phyloP scores from a whole-genome alignment of 2,113 vertebrate genomes.

The Coryphaenoides rupestris region DNA sequence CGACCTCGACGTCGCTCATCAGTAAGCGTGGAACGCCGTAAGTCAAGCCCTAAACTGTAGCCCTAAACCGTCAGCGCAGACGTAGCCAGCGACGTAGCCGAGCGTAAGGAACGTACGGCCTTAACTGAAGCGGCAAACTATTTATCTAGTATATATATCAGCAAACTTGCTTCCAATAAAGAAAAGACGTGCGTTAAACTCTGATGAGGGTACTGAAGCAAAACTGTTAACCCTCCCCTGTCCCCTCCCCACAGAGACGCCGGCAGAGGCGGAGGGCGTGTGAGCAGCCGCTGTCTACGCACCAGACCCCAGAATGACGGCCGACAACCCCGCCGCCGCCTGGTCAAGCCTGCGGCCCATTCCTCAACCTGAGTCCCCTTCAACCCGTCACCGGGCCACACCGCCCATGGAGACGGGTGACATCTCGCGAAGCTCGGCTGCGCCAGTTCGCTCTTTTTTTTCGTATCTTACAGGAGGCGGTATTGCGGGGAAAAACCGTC shows the following conservation, averaged over 20 bases:
- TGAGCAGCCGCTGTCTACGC: conserved; percentile 95
- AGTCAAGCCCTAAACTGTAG: too few relatives aligned
- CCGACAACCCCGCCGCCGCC: conserved; percentile 88
- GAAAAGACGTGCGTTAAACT: too few relatives aligned
- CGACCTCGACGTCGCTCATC: conserved; percentile 92
- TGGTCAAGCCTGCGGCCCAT: conserved; percentile 89
- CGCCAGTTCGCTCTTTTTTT: conserved; percentile 98
- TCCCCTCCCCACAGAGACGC: conserved; percentile 78
- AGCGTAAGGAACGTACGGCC: too few relatives aligned
- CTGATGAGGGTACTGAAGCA: too few relatives aligned
- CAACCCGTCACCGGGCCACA: conserved; percentile 98
- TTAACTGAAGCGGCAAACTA: too few relatives aligned
- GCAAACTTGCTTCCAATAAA: too few relatives aligned
- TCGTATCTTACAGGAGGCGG: conserved; percentile 93
- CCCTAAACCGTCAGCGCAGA: too few relatives aligned
- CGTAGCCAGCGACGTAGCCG: too few relatives aligned
- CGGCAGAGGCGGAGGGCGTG: conserved; percentile 97
- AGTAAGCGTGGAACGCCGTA: conserved; percentile 72
- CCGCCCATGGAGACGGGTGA: conserved; percentile 99
- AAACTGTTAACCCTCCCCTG: too few relatives aligned
- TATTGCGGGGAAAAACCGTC: too few relatives aligned
- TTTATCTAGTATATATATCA: too few relatives aligned
- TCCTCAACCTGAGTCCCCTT: conserved; percentile 98
- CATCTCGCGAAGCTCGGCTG: conserved; percentile 94
- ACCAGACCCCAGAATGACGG: conserved; percentile 86